A percentile compares a stretch with the other conserved stretches of the same genome.
Evolutionary conservation across 2,113 vertebrate genomes (phyloP).

Genomic region (Thryonomys swinderianus): DNA sequence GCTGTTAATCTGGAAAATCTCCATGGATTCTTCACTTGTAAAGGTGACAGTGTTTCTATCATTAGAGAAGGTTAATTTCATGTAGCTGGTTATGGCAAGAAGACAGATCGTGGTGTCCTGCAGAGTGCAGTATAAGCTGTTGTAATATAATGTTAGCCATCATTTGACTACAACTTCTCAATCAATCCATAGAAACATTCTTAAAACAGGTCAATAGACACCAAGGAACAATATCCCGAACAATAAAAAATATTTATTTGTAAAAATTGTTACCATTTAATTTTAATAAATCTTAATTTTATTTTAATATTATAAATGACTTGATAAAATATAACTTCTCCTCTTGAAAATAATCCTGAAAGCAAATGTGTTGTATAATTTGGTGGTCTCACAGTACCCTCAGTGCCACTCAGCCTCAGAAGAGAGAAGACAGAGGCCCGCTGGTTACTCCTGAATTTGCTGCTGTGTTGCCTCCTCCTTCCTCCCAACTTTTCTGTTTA

Average conservation of each 20-base stretch:
- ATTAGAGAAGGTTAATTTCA: slow-evolving; percentile 80
- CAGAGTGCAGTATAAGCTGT: slow-evolving; percentile 50
- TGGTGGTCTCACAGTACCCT: background rate
- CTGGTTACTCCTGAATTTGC: slow-evolving; percentile 83
- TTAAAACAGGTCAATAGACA: background rate
- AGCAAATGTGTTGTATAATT: background rate
- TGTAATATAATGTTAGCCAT: background rate
- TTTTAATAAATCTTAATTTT: slow-evolving; percentile 8
- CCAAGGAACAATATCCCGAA: background rate
- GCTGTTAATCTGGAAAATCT: slow-evolving; percentile 77
- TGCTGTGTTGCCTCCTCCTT: slow-evolving; percentile 68
- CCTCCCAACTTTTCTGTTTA: background rate
- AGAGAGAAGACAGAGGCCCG: slow-evolving; percentile 92
- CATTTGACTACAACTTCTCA: background rate
- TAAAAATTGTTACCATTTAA: background rate
- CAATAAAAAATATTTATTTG: background rate
- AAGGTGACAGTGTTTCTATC: slow-evolving; percentile 64
- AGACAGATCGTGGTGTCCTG: slow-evolving; percentile 86
- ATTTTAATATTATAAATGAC: background rate
- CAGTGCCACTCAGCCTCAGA: background rate
- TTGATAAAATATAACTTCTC: background rate
- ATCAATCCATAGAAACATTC: background rate
- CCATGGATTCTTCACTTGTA: background rate
- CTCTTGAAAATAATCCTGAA: background rate
- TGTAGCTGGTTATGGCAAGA: slow-evolving; percentile 83